Percentiles rank a stretch among this genome's conserved stretches.
These are phyloP conservation scores for Leucoraja erinaceus DNA, from an alignment of 2,113 vertebrate species.

Conservation along the genomic window DNA sequence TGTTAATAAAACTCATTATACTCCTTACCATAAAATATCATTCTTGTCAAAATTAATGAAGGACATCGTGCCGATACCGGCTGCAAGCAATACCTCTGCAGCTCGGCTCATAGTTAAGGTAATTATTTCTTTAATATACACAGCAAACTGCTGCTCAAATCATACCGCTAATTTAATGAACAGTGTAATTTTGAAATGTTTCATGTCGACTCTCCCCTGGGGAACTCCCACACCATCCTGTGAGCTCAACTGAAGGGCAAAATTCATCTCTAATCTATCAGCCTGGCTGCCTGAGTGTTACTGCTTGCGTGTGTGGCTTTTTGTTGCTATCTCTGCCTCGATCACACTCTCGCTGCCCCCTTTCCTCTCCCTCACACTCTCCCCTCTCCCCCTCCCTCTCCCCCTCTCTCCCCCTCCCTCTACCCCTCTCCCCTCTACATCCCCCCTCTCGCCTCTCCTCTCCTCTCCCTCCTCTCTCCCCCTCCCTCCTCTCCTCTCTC, in stretches of 20 bases:
- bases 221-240: not conserved
- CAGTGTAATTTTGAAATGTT: constrained; percentile 9
- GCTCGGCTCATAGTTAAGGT: constrained; percentile 31
- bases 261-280: constrained; percentile 17
- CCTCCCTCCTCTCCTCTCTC: too few relatives aligned
- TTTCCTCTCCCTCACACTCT: not conserved
- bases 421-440: too few relatives aligned
- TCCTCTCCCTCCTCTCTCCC: too few relatives aligned
- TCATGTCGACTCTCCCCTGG: constrained; percentile 8
- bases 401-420: too few relatives aligned
- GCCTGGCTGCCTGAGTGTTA: not conserved
- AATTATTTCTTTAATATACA: constrained; percentile 38
- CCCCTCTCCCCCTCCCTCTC: too few relatives aligned
- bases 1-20: constrained; percentile 29
- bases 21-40: constrained; percentile 32
- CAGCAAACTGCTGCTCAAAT: constrained; percentile 5
- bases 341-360: too few relatives aligned
- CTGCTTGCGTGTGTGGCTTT: not conserved
- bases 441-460: too few relatives aligned
- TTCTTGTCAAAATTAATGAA: constrained; percentile 38
- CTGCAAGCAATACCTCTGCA: constrained; percentile 17
- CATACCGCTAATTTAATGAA: constrained; percentile 37
- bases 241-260: not conserved
- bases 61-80: not conserved
- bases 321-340: not conserved